These are phyloP conservation scores for Doris montereyensis DNA, from an alignment of 2,888 invertebrate species.

Conservation along the genomic window DNA sequence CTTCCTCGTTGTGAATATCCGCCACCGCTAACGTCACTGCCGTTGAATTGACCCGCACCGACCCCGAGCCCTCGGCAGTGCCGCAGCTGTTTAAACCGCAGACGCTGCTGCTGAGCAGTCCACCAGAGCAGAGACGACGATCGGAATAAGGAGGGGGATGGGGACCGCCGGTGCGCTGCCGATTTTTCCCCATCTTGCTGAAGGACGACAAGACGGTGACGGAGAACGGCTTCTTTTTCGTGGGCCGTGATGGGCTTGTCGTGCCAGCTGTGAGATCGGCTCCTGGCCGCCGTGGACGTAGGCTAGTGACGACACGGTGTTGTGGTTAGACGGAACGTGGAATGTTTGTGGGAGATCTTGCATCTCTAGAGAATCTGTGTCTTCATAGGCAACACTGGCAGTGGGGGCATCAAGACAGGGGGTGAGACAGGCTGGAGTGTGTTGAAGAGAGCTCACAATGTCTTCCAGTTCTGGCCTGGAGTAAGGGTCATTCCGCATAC, in stretches of 20 bases:
- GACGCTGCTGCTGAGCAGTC: constrained; percentile 40
- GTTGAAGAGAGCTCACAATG: constrained; percentile 86
- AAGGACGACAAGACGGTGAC: constrained; percentile 45
- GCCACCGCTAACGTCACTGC: not conserved
- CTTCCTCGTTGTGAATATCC: too few species aligned
- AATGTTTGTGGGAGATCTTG: not conserved
- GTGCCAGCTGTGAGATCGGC: constrained; percentile 36
- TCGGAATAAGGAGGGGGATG: constrained; percentile 2
- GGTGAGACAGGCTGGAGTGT: constrained; percentile 82
- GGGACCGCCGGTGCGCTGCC: constrained; percentile 10
- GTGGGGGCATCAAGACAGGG: constrained; percentile 85
- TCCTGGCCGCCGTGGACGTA: constrained; percentile 16
- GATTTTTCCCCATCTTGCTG: not conserved
- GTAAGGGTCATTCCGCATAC: constrained; percentile 83
- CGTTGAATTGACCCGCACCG: too few species aligned
- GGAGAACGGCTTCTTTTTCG: constrained; percentile 50
- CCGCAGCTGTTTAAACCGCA: constrained; percentile 39
- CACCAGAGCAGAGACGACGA: constrained; percentile 29
- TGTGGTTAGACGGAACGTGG: constrained; percentile 46
- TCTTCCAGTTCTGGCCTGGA: constrained; percentile 84
- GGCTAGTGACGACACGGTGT: constrained; percentile 34
- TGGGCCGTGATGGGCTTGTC: constrained; percentile 44
- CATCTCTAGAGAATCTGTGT: constrained; percentile 76
- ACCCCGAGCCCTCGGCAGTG: constrained; percentile 26
- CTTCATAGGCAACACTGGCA: constrained; percentile 82